phyloP scores from a whole-genome alignment of 2,888 invertebrate species.

The Nomada flava region DNA sequence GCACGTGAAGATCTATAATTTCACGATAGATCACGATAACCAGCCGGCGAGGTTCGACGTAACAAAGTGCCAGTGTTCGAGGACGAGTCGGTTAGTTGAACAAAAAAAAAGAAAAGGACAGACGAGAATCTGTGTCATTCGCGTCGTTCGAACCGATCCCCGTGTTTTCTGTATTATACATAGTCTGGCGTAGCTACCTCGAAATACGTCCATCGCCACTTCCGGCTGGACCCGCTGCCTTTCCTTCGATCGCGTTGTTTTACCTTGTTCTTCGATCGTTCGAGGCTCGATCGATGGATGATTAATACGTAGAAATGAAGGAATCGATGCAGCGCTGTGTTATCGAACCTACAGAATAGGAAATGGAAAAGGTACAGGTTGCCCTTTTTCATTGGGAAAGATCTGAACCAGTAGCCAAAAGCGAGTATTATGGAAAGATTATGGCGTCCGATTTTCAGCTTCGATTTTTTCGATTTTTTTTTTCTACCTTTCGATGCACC shows the following conservation, averaged over 20 bases:
- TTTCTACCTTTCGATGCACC: background rate
- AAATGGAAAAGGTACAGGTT: background rate
- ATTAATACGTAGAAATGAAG: background rate
- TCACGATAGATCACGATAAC: constrained; percentile 8
- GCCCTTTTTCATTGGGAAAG: background rate
- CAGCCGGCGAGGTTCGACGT: constrained; percentile 16
- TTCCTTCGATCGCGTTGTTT: constrained; percentile 18
- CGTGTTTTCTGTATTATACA: constrained; percentile 24
- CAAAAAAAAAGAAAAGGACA: background rate
- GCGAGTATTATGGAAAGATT: background rate
- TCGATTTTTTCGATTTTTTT: background rate
- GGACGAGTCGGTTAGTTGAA: constrained; percentile 5
- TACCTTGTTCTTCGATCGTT: constrained; percentile 4
- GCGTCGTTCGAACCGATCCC: constrained; percentile 36
- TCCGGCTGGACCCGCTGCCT: constrained; percentile 20
- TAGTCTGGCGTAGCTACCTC: constrained; percentile 18
- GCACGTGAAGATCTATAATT: background rate
- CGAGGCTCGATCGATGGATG: background rate
- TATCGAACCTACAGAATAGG: background rate
- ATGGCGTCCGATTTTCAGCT: background rate
- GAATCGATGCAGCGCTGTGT: background rate
- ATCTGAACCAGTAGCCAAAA: background rate
- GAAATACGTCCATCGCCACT: constrained; percentile 13
- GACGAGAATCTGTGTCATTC: constrained; percentile 17
- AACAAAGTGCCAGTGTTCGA: constrained; percentile 30